Percentiles rank a stretch among this genome's conserved stretches.
phyloP scores from a whole-genome alignment of 2,113 vertebrate species.

The Zapornia atra region DNA sequence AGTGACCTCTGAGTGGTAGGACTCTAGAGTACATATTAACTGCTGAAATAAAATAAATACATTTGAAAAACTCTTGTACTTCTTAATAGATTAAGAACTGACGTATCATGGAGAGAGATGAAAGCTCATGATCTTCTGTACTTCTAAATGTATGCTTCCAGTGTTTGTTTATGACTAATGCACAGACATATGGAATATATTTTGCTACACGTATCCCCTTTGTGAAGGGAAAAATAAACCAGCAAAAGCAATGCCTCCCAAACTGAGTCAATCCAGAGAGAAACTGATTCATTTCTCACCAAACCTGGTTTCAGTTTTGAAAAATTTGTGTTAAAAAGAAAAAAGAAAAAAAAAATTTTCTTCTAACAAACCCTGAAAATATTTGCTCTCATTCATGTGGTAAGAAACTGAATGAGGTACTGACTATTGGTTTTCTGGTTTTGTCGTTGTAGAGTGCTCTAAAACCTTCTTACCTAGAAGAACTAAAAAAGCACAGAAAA shows the following conservation, averaged over 20 bases:
- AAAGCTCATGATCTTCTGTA: not conserved
- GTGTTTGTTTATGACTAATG: not conserved
- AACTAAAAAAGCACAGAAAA: not conserved
- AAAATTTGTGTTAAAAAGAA: not conserved
- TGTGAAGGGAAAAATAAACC: not conserved
- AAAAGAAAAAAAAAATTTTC: not conserved
- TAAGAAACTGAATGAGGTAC: not conserved
- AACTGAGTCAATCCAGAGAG: not conserved
- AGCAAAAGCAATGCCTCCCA: not conserved
- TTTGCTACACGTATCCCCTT: not conserved
- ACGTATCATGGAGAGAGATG: not conserved
- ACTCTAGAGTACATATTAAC: not conserved
- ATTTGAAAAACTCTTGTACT: not conserved
- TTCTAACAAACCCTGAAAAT: not conserved
- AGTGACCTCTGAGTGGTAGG: not conserved
- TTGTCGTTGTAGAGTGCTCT: not conserved
- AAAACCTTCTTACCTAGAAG: not conserved
- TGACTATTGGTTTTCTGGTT: not conserved
- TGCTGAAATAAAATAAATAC: not conserved
- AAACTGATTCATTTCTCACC: not conserved
- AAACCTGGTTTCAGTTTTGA: not conserved
- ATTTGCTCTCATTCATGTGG: fast-evolving
- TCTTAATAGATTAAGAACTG: not conserved
- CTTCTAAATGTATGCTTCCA: not conserved
- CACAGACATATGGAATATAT: not conserved